Evolutionary conservation across 2,888 invertebrate species (phyloP), one percentile per base, ranked within the genome.

Genomic region (Cheilosia vulpina): DNA sequence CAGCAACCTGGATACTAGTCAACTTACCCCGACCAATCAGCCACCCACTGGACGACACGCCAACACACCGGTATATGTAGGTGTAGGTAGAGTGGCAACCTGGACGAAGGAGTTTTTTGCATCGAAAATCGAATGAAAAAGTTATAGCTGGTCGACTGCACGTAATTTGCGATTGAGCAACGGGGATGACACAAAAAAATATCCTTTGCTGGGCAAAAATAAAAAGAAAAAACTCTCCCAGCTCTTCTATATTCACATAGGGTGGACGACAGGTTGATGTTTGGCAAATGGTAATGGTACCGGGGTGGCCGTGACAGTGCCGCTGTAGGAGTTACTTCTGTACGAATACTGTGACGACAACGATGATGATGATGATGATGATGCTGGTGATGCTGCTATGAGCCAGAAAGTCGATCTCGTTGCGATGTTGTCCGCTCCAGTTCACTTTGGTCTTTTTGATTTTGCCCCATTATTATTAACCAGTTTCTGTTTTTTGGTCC

Each of bases 81-180:
- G n/a, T 31, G 43, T 31, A 15, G 52, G 24, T 31, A 31, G 9
- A 9, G 9, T 38, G 24, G 66, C 7, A 47, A 43, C 47, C 52
- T 73, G 75, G 57, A 77, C 72, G 62, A 50, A 77, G 60, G 69
- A 85, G 9, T 66, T 75, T 85, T 85, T 72, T 85, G 68, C 81
- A 81, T 85, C 76, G 81, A 81, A 85, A 85, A 85, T 85, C 81
- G 81, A 85, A 85, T 85, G 81, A 85, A 81, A 85, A 85, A 85
- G 85, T 85, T 85, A 85, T 76, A 85, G 81, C 81, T 81, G 81
- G 71, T 85, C 76, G 72, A 76, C 81, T 77, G 81, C 60, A 85
- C 72, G 76, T 85, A 81, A 85, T 85, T 77, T 85, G 76, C 81
- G 72, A 81, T 81, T 81, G 85, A 81, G 81, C 80, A 81, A 85